Evolutionary conservation across 2,888 invertebrate species (phyloP), one percentile per base, ranked within the genome.

Genomic region (Ochropleura plecta): DNA sequence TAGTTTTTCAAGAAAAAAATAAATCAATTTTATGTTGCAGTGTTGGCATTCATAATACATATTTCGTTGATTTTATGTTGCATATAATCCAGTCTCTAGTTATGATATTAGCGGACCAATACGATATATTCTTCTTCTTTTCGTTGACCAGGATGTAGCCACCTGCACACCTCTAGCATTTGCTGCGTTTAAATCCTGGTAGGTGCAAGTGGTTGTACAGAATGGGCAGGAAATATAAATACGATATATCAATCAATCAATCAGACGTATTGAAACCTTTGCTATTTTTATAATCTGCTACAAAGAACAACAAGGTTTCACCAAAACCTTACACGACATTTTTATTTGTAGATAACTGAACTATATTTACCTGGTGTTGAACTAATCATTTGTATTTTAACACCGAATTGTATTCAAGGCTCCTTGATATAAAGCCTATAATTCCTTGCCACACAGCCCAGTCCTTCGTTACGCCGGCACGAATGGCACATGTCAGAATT

Each of bases 381-480:
- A 30, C 2, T 73, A 44, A 14, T 44, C 0, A 40, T 14, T 48
- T 62, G 18, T 53, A 46, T 9, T 4, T 14, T 46, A 20, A 57
- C 30, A 65, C n/a, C n/a, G 1, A 46, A 55, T 62, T 70, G 12
- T n/a, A 20, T 8, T 40, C 14, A 14, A 16, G n/a, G n/a, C 51
- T 20, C 0, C 16, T 55, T 55, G 40, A 42, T 42, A 20, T 81
- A 0, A 57, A 66, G 46, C 9, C 16, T 68, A 9, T 51, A 40
- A 55, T 69, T 64, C 60, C 80, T 65, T 63, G 57, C 9, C 42
- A 64, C 49, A 64, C 92, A 98, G 98, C 75, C 97, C 98, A 9
- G 95, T 98, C 12, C 93, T 98, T 70, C 97, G 97, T 82, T 98
- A 98, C 90, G 97, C 97, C 53, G 96, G 97, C 76, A 97, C 97